A percentile compares a stretch with the other conserved stretches of the same genome.
Conservation (phyloP, 2,113 vertebrate genomes). For the Xerus inauris region DNA sequence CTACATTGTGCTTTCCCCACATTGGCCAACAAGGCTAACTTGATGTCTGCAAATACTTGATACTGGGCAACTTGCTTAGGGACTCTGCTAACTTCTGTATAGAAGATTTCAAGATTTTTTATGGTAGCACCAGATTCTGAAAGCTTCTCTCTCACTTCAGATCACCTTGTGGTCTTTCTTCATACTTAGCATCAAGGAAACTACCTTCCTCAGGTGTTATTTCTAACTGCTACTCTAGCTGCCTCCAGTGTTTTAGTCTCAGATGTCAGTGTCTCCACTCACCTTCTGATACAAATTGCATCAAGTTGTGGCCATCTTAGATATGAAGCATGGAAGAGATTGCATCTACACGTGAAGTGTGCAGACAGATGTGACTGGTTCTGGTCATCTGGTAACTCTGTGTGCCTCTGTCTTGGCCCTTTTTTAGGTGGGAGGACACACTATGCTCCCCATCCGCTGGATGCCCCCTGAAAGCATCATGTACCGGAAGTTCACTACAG, state of each 20-base stretch:
- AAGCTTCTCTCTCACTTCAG: neutral
- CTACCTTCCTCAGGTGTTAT: neutral
- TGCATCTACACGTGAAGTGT: neutral
- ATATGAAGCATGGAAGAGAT: neutral
- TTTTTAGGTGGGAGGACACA: constrained; percentile 96
- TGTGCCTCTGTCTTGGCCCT: constrained; percentile 61
- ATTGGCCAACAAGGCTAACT: neutral
- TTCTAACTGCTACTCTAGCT: neutral
- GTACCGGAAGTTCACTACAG: constrained; percentile 99
- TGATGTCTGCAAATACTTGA: neutral
- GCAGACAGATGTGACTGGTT: neutral
- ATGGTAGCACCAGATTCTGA: neutral
- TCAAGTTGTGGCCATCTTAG: neutral
- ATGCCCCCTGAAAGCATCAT: constrained; percentile 99
- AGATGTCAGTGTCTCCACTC: neutral
- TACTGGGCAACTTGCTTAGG: neutral
- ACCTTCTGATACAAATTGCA: neutral
- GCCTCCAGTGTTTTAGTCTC: neutral
- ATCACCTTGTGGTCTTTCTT: neutral
- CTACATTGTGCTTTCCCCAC: accelerated
- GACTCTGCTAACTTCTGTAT: neutral
- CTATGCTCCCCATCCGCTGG: constrained; percentile 99
- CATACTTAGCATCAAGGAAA: neutral
- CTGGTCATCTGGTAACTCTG: neutral
- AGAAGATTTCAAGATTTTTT: neutral